Base-by-base conservation (phyloP, 2,113 vertebrate species). In the Melanocharis versteri region DNA sequence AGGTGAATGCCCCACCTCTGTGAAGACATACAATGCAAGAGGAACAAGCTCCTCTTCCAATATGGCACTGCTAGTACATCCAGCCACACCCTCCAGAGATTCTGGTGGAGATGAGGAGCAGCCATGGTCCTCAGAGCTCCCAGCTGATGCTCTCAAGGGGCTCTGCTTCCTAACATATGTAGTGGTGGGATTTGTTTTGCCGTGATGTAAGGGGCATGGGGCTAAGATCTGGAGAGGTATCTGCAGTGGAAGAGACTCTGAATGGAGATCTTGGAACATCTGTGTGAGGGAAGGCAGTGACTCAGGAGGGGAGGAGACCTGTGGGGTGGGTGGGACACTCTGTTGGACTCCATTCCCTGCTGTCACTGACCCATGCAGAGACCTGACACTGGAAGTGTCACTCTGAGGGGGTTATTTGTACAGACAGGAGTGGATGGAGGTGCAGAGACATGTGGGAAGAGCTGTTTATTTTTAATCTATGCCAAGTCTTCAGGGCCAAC, bases 391-490 rank as follows among this genome's bases (percentile, higher is more conserved):
- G 42, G 11, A 87, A 64, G 16, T 20, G 28, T 80, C 37, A 22
- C 58, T 83, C 47, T 70, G 33, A 58, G 51, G 27, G 0, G 0
- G 18, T 75, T 92, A 72, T 71, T 75, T 58, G 54, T 83, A 26
- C 22, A 44, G 50, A 42, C 28, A 66, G 64, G 27, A 70, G 31
- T 42, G 45, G 50, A n/a, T 58, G 58, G 83, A 86, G 39, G 56
- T 58, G 39, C 35, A 57, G 53, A 66, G 33, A 62, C 47, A 65
- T 53, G 47, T 2, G 4, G 27, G 56, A 61, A 83, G 24, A 86
- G 28, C n/a, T 91, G 42, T 83, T 96, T 93, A 54, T 75, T 93
- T 93, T 89, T 89, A 44, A 83, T 58, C 71, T 58, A 18, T 57
- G 51, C 77, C 42, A 58, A 89, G 35, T 79, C 47, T 86, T 92